Base-by-base conservation (phyloP, 2,888 invertebrate species). In the Lasioglossum vierecki region DNA sequence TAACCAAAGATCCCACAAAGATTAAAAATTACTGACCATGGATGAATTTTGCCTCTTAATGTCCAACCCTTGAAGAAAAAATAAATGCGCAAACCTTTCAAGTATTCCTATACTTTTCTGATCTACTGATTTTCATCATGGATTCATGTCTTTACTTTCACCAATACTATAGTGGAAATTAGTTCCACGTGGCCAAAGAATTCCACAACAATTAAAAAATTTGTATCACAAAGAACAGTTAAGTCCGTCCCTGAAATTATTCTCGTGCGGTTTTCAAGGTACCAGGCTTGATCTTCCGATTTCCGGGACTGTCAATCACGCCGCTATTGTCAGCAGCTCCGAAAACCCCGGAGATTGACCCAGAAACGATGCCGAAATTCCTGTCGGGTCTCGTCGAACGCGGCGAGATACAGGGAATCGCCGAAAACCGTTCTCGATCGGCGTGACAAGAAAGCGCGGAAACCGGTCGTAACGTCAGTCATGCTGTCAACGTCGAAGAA, bases 401-500 rank as follows among this genome's bases (percentile, higher is more conserved):
- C 68, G 22, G 9, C 39, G 39, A 22, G n/a, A 68, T 66, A 9
- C 35, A 35, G 1, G 35, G 30, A 73, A 13, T 35, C 72, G 44
- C 82, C 66, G 76, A 74, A 84, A 70, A 68, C n/a, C 41, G 70
- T 74, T 49, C 68, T 8, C 76, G 39, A 79, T 41, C 30, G 30
- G 22, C 60, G 66, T 46, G 46, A 60, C 44, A 44, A 57, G 15
- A 66, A 77, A 71, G 83, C 80, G 78, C 57, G 79, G 80, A 80
- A 86, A 90, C 86, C 89, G 88, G 88, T 88, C 88, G 70, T 66
- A 76, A 75, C 83, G 84, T 88, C 88, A 83, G 74, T 76, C 76
- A 73, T 73, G 46, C 75, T 85, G 89, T 89, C 90, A 88, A 78
- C 85, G 68, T 84, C 76, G 78, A 77, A 78, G 81, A 90, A 89